These are phyloP conservation scores for Drosophila nigromelanica DNA, from an alignment of 1,140 invertebrate genomes.

Conservation along the genomic window DNA sequence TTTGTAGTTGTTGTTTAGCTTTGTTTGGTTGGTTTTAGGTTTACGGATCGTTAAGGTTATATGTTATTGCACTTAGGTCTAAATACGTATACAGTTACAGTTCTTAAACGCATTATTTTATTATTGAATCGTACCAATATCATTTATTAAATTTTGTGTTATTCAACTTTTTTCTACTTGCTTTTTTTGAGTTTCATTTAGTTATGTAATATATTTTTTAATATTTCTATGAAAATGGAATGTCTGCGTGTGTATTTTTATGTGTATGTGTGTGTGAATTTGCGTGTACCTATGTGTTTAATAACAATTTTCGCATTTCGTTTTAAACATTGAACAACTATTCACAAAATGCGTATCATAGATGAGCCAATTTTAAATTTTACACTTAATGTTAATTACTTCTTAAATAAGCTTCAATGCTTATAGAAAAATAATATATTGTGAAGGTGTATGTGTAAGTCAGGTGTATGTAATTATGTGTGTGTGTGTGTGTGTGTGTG, in stretches of 20 bases:
- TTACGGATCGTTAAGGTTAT: slow-evolving; percentile 48
- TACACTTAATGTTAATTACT: slow-evolving; percentile 25
- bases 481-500: slow-evolving; percentile 9
- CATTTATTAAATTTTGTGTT: slow-evolving; percentile 7
- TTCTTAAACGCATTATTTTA: slow-evolving; percentile 57
- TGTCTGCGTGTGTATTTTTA: slow-evolving; percentile 36
- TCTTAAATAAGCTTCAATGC: slow-evolving; percentile 34
- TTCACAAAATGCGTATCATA: slow-evolving; percentile 52
- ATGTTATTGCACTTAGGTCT: slow-evolving; percentile 78
- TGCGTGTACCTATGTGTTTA: slow-evolving; percentile 34
- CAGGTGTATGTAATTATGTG: neutral
- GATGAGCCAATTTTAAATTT: slow-evolving; percentile 32
- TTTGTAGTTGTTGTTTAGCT: slow-evolving; percentile 52
- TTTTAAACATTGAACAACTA: slow-evolving; percentile 67
- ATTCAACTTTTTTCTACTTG: slow-evolving; percentile 39
- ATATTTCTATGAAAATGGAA: slow-evolving; percentile 39
- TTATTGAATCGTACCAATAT: slow-evolving; percentile 51
- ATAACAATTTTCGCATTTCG: slow-evolving; percentile 60
- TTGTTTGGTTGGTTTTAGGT: slow-evolving; percentile 37
- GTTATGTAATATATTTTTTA: slow-evolving; percentile 13
- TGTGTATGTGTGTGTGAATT: slow-evolving; percentile 27
- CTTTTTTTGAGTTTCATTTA: slow-evolving; percentile 20
- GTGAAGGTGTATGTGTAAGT: slow-evolving; percentile 12
- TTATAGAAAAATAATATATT: slow-evolving; percentile 63
- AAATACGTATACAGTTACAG: slow-evolving; percentile 80